Percentiles rank a stretch among this genome's conserved stretches.
phyloP scores from a whole-genome alignment of 1,140 invertebrate genomes.

The Micrasema minimum region DNA sequence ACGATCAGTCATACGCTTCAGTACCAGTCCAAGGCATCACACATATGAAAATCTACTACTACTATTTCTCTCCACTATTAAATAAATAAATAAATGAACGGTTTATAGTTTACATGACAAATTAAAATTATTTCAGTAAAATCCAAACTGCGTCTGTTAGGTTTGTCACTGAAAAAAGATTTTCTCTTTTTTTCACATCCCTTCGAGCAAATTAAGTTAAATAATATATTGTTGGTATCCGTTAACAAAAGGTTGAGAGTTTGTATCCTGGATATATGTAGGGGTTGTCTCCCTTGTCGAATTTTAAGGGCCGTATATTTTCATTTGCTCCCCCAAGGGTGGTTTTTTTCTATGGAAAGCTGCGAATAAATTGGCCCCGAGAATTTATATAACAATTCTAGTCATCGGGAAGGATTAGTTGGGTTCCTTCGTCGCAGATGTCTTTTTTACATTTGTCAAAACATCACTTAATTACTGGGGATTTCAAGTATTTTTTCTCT shows the following conservation, averaged over 20 bases:
- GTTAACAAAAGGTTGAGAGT: constrained; percentile 24
- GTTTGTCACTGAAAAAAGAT: too few relatives aligned
- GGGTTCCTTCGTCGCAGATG: constrained; percentile 12
- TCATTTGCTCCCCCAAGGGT: constrained; percentile 45
- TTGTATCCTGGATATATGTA: constrained; percentile 11
- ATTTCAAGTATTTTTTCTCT: too few relatives aligned
- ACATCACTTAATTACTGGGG: constrained; percentile 2
- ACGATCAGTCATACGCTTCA: too few relatives aligned
- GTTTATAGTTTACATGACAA: too few relatives aligned
- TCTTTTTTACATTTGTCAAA: constrained; percentile 13
- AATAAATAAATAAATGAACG: too few relatives aligned
- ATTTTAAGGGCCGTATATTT: constrained; percentile 52
- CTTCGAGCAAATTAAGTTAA: constrained; percentile 2
- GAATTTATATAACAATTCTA: constrained; percentile 50
- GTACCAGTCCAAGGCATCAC: too few relatives aligned
- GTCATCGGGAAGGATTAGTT: constrained; percentile 36
- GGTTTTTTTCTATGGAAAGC: constrained; percentile 40
- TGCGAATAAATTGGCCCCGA: constrained; percentile 47
- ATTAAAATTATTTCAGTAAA: too few relatives aligned
- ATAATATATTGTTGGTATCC: constrained; percentile 7
- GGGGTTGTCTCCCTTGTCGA: constrained; percentile 43
- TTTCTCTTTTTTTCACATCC: too few relatives aligned
- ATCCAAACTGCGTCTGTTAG: too few relatives aligned
- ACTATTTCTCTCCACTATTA: too few relatives aligned
- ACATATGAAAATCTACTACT: too few relatives aligned